Evolutionary conservation across 2,113 vertebrate genomes (phyloP).

Genomic region (Agapornis roseicollis): DNA sequence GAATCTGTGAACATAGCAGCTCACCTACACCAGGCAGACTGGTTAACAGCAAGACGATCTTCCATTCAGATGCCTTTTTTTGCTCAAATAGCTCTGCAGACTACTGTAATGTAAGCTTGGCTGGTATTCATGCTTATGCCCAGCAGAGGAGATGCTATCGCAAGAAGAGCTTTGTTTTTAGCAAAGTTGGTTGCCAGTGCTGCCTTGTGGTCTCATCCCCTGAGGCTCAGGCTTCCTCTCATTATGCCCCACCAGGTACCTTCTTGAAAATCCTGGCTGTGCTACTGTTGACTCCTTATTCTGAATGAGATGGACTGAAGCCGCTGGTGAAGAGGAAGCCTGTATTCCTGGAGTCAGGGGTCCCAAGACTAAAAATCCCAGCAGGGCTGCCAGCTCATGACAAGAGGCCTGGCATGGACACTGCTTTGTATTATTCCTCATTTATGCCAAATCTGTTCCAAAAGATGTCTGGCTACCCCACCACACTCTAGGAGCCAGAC

Average conservation of each 20-base stretch:
- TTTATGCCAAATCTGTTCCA: conserved; percentile 20
- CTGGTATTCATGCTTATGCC: background rate
- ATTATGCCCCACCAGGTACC: background rate
- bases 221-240: background rate
- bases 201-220: background rate
- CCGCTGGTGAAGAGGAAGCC: background rate
- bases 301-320: background rate
- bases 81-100: background rate
- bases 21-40: background rate
- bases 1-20: background rate
- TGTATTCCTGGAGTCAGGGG: background rate
- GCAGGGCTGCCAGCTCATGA: fast-evolving
- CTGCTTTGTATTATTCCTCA: background rate
- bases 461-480: conserved; percentile 8
- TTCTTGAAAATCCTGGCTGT: background rate
- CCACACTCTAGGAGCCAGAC: background rate
- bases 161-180: background rate
- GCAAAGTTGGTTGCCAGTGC: background rate
- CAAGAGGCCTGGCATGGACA: background rate
- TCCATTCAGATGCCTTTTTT: background rate
- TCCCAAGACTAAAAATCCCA: background rate
- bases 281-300: background rate
- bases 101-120: conserved; percentile 11
- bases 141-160: background rate
- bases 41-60: background rate